A percentile compares a stretch with the other conserved stretches of the same genome.
Conservation (phyloP, 2,797 vertebrate genomes). For the Dryobates pubescens region DNA sequence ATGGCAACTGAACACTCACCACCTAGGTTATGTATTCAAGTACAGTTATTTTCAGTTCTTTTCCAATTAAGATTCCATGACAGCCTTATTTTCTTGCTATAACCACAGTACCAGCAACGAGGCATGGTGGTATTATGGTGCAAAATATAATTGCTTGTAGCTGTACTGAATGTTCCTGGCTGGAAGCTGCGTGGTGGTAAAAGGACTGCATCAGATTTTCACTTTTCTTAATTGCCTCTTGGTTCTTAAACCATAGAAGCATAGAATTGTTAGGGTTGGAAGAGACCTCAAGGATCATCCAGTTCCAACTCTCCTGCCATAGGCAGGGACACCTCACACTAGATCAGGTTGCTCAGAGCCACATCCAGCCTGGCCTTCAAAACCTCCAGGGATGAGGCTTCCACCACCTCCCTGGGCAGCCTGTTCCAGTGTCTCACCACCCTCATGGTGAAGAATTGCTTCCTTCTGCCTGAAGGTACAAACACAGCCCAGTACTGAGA, state of each 20-base stretch:
- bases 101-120: not conserved
- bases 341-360: no score
- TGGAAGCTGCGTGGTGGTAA: not conserved
- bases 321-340: no score
- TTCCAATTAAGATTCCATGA: conserved; percentile 43
- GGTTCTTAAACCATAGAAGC: not conserved
- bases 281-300: no score
- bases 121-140: not conserved
- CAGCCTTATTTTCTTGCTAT: not conserved
- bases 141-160: not conserved
- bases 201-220: not conserved
- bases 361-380: no score
- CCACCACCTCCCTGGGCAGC: no score
- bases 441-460: no score
- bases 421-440: no score
- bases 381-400: no score
- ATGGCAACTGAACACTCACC: conserved; percentile 33
- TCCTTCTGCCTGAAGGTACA: conserved; percentile 3
- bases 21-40: conserved; percentile 21
- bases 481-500: not conserved
- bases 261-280: no score
- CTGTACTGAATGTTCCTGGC: not conserved
- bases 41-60: conserved; percentile 33
- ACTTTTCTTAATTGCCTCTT: not conserved
- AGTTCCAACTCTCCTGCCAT: no score